These are phyloP conservation scores for Hydrolagus colliei DNA, from an alignment of 2,797 vertebrate genomes.

Conservation along the genomic window DNA sequence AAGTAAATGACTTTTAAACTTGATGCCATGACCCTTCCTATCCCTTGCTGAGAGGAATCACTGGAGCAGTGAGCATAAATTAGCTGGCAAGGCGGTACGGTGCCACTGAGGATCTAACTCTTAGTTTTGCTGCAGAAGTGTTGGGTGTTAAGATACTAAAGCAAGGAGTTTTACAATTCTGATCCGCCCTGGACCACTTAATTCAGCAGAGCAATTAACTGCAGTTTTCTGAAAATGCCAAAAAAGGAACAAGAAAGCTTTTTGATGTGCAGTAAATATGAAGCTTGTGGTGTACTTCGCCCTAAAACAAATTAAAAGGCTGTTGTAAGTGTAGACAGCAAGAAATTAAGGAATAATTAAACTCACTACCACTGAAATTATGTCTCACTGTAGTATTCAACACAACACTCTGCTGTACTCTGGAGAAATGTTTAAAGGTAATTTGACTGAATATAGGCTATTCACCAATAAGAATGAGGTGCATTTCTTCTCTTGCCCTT, in stretches of 20 bases:
- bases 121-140: conserved; percentile 11
- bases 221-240: conserved; percentile 37
- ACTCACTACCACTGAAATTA: conserved; percentile 67
- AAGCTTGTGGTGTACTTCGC: conserved; percentile 68
- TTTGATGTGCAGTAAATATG: conserved; percentile 63
- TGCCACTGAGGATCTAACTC: conserved; percentile 19
- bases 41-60: not conserved
- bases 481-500: conserved; percentile 4
- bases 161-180: conserved; percentile 47
- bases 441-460: conserved; percentile 60
- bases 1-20: conserved; percentile 11
- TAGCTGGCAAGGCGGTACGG: not conserved
- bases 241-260: conserved; percentile 11
- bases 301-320: conserved; percentile 68
- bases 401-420: conserved; percentile 58
- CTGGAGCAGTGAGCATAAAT: not conserved
- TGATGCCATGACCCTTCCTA: not conserved
- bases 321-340: conserved; percentile 55
- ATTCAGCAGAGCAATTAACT: conserved; percentile 71
- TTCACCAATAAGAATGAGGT: not conserved
- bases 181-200: conserved; percentile 61
- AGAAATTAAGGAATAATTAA: conserved; percentile 72
- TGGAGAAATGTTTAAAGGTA: conserved; percentile 63
- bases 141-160: not conserved
- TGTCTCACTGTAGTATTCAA: conserved; percentile 54